A percentile compares a stretch with the other conserved stretches of the same genome.
phyloP scores from a whole-genome alignment of 2,888 invertebrate species.

The Steromphala cineraria region DNA sequence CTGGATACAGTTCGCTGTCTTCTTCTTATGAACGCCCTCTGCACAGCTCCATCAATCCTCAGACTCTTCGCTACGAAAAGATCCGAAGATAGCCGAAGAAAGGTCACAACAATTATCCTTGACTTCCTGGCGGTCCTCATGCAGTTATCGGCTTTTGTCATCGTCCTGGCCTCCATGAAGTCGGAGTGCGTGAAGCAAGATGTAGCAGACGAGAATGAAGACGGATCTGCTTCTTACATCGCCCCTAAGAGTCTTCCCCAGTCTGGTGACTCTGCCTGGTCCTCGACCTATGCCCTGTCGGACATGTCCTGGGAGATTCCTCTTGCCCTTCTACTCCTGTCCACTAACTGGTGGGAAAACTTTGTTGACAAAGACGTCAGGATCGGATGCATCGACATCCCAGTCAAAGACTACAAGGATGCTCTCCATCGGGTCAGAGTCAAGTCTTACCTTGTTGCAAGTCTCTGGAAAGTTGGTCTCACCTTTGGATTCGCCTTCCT shows the following conservation, averaged over 20 bases:
- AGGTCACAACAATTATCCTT: slow-evolving; percentile 54
- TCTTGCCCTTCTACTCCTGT: slow-evolving; percentile 82
- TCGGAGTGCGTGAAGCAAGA: slow-evolving; percentile 42
- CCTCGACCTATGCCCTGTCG: slow-evolving; percentile 39
- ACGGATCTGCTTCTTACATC: background rate
- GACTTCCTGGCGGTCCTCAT: slow-evolving; percentile 64
- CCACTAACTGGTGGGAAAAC: slow-evolving; percentile 91
- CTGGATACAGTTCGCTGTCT: slow-evolving; percentile 65
- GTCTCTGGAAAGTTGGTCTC: slow-evolving; percentile 62
- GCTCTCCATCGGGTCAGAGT: slow-evolving; percentile 56
- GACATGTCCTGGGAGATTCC: slow-evolving; percentile 79
- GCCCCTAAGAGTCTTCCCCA: slow-evolving; percentile 14
- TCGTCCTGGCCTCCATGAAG: slow-evolving; percentile 53
- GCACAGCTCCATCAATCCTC: slow-evolving; percentile 62
- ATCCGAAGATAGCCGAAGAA: slow-evolving; percentile 46
- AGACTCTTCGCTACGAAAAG: slow-evolving; percentile 65
- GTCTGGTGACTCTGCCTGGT: slow-evolving; percentile 28
- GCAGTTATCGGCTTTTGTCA: slow-evolving; percentile 65
- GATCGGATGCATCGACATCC: slow-evolving; percentile 42
- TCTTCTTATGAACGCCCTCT: slow-evolving; percentile 63
- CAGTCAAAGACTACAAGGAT: slow-evolving; percentile 53
- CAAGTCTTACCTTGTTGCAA: slow-evolving; percentile 58
- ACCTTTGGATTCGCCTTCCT: slow-evolving; percentile 58
- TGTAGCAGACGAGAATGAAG: background rate
- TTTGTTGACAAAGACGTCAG: slow-evolving; percentile 77